Conservation (phyloP, 1,140 invertebrate species). For the Caligus rogercresseyi region DNA sequence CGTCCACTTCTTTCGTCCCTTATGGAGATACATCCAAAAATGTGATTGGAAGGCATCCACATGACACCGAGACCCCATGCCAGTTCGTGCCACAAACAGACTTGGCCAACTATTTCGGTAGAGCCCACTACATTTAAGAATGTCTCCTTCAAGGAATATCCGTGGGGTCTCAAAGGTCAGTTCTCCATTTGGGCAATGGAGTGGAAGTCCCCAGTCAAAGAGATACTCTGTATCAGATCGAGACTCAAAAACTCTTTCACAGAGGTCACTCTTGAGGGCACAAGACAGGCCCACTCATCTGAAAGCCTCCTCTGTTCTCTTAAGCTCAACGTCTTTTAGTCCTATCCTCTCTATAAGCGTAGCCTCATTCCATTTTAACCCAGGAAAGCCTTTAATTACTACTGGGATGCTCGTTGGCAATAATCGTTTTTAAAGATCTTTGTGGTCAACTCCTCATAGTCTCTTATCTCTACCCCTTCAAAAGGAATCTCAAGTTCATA, state of each 20-base stretch:
- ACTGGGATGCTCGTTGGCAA: background rate
- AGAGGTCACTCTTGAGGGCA: background rate
- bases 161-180: conserved; percentile 26
- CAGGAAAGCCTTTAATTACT: background rate
- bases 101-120: conserved; percentile 29
- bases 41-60: conserved; percentile 28
- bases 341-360: background rate
- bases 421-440: background rate
- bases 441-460: background rate
- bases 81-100: conserved; percentile 27
- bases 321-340: background rate
- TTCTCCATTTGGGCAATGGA: conserved; percentile 26
- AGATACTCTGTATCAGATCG: conserved; percentile 23
- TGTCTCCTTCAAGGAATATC: conserved; percentile 27
- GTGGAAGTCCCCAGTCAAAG: conserved; percentile 29
- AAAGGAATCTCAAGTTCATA: background rate
- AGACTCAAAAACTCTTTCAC: background rate
- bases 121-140: conserved; percentile 25
- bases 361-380: background rate
- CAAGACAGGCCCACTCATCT: background rate
- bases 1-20: conserved; percentile 28
- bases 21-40: conserved; percentile 29
- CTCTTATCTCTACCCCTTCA: background rate
- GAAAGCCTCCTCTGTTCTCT: background rate
- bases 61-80: conserved; percentile 26